phyloP scores from a whole-genome alignment of 2,113 vertebrate genomes.

The Oncorhynchus tshawytscha region DNA sequence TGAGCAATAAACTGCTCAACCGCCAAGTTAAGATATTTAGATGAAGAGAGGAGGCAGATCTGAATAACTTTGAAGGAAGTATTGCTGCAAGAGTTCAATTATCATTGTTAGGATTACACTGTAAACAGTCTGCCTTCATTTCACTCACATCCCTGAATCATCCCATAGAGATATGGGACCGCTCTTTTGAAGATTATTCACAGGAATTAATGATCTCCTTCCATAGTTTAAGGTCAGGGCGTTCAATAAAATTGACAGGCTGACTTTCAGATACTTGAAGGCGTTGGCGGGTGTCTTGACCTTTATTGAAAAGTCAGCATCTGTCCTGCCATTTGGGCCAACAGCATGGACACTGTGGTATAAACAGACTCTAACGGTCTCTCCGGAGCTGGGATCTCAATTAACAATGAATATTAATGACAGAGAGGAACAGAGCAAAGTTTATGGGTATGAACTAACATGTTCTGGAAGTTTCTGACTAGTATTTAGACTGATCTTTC shows the following conservation, averaged over 20 bases:
- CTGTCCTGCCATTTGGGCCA: too few relatives aligned
- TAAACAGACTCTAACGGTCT: too few relatives aligned
- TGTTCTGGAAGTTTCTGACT: too few relatives aligned
- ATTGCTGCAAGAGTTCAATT: slow-evolving; percentile 9
- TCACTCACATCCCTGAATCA: neutral
- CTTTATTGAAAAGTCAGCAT: slow-evolving; percentile 65
- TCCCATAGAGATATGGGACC: slow-evolving; percentile 3
- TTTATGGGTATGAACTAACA: too few relatives aligned
- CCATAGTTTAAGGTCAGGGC: slow-evolving; percentile 74
- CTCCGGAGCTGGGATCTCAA: too few relatives aligned
- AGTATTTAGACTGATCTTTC: too few relatives aligned
- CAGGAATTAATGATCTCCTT: slow-evolving; percentile 57
- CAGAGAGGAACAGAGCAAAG: too few relatives aligned
- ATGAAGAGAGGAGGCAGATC: neutral
- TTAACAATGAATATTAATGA: too few relatives aligned
- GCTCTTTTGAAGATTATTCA: slow-evolving; percentile 54
- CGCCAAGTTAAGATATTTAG: too few relatives aligned
- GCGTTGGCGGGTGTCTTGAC: slow-evolving; percentile 58
- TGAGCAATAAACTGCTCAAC: neutral
- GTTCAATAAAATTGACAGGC: slow-evolving; percentile 74
- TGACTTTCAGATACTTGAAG: slow-evolving; percentile 54
- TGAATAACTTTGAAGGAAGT: neutral
- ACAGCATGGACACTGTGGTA: too few relatives aligned
- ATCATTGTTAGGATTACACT: slow-evolving; percentile 19
- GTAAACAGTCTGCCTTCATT: slow-evolving; percentile 22